Evolutionary conservation across 2,113 vertebrate species (phyloP), one percentile per base, ranked within the genome.

Genomic region (Morone saxatilis): DNA sequence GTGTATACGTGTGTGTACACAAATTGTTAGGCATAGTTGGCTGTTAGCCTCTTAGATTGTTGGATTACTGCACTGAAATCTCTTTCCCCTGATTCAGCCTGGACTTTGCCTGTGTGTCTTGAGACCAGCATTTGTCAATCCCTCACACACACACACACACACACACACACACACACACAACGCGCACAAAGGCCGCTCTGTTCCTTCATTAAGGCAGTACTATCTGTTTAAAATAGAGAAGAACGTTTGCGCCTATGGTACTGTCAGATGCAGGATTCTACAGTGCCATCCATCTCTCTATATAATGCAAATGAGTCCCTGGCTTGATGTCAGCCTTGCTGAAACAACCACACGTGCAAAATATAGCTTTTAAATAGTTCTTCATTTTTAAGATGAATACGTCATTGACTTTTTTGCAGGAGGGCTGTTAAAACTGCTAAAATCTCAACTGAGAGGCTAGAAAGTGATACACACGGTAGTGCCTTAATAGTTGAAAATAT

Each of bases 51-150:
- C 48, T 41, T 60, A 48, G 54, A 36, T 76, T 31, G 66, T 80
- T 66, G 73, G 80, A 91, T 84, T 86, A 87, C 17, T 22, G 9
- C 13, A 66, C 13, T 43, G 7, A 86, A 86, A 91, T 89, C 76
- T 80, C 54, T 74, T 85, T 76, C 69, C 22, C 73, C 86, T 86
- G 88, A 90, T 83, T 85, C 78, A 89, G 83, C 68, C 53, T 91
- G 83, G 85, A 91, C 86, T 91, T 88, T 85, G 80, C 43, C 61
- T 78, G 53, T 63, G 54, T 75, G 78, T 70, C 41, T 78, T 85
- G 74, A 86, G 71, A 81, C 76, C 22, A 6, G 31, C 43, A 47
- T 86, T 77, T 70, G 60, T 78, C 68, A 80, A 45, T 67, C 40
- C 19, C 19, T 16, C 25, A 48, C 12, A 47, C 36, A 45, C 57